Evolutionary conservation across 2,113 vertebrate species (phyloP).

Genomic region (Mesitornis unicolor): DNA sequence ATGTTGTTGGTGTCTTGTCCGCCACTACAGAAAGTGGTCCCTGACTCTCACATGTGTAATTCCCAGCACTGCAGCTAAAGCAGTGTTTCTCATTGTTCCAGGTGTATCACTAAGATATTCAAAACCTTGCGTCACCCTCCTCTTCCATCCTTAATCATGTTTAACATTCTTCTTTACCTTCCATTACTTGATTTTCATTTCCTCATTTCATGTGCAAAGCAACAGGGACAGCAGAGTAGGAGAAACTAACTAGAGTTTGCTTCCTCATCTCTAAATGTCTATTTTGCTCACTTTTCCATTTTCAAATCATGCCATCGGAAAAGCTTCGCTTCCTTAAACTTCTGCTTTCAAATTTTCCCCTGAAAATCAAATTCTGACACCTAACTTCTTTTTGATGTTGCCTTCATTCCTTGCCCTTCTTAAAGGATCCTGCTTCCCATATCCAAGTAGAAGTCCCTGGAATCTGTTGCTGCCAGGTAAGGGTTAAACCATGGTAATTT

Average conservation of each 20-base stretch:
- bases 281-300: not conserved
- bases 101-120: not conserved
- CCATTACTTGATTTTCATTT: not conserved
- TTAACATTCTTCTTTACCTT: not conserved
- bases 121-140: not conserved
- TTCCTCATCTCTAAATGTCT: not conserved
- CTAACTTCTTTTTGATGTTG: slow-evolving; percentile 50
- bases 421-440: slow-evolving; percentile 56
- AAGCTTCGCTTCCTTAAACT: not conserved
- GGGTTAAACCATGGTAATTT: not conserved
- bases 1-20: not conserved
- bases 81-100: not conserved
- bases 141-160: not conserved
- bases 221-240: not conserved
- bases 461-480: slow-evolving; percentile 55
- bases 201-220: not conserved
- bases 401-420: slow-evolving; percentile 42
- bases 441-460: slow-evolving; percentile 50
- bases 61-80: not conserved
- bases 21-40: not conserved
- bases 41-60: not conserved
- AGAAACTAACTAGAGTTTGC: not conserved
- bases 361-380: slow-evolving; percentile 14
- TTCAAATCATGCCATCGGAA: not conserved
- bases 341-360: not conserved